Base-by-base conservation (phyloP, 92 coral and sea anemone species). In the Zoanthus sociatus region DNA sequence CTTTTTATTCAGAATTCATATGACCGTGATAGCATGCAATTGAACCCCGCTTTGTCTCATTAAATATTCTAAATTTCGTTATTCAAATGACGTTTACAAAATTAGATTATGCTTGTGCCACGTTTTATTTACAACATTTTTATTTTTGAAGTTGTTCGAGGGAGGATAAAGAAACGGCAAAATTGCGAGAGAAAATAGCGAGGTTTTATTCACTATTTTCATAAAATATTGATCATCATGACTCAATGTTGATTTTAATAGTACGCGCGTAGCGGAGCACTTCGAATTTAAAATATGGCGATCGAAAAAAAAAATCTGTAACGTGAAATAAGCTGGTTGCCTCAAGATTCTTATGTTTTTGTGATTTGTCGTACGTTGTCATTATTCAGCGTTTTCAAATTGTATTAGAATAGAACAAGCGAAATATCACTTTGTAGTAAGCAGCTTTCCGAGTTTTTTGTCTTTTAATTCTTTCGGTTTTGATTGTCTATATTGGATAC, bases 11-110 rank as follows among this genome's bases (percentile, higher is more conserved):
- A 1, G 75, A 63, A 45, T 31, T 46, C 58, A 37, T 61, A 16
- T 37, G 32, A 44, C 72, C 84, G 73, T 10, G 14, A 45, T 7
- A 16, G n/a, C 69, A 16, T 20, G 13, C n/a, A 60, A 46, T 81
- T 81, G 85, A 81, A 64, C 75, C 85, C 85, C 73, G 85, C 85
- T 81, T 48, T 26, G 56, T 54, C 75, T 64, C 73, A 66, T 64
- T 45, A 64, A 31, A 64, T 42, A 81, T 81, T 81, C 85, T 79
- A 20, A 42, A 15, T 7, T 32, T 77, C 42, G 47, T 66, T 64
- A 66, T 81, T 81, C 42, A 50, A 64, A 48, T 81, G 85, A 50
- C 75, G 85, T 50, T 81, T 56, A 2, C 74, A 56, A 66, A 44
- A 12, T 63, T 54, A 66, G 14, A 53, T 56, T 32, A 81, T 81